phyloP scores from a whole-genome alignment of 2,888 invertebrate species.

The Omphaloscelis lunosa region DNA sequence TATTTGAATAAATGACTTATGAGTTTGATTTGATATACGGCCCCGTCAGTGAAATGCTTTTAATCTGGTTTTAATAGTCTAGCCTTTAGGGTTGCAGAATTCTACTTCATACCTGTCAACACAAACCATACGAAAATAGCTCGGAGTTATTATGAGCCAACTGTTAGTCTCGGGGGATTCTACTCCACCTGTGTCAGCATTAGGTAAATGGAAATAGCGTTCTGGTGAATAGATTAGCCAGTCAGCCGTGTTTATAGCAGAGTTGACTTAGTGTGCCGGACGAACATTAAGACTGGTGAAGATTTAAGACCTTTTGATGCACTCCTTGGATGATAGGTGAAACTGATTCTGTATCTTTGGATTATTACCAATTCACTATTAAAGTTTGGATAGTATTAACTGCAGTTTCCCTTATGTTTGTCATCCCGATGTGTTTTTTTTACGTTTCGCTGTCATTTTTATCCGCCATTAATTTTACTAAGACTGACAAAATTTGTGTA shows the following conservation, averaged over 20 bases:
- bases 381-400: too few species aligned
- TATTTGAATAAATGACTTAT: not conserved
- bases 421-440: not conserved
- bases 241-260: conserved; percentile 10
- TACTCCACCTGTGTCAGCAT: conserved; percentile 30
- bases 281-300: not conserved
- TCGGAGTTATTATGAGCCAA: conserved; percentile 25
- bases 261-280: not conserved
- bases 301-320: not conserved
- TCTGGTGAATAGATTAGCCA: conserved; percentile 33
- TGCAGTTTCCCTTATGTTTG: too few species aligned
- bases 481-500: not conserved
- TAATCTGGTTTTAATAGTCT: not conserved
- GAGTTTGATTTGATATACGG: not conserved
- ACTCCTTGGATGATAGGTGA: not conserved
- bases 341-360: not conserved
- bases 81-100: not conserved
- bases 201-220: conserved; percentile 44
- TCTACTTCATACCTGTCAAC: conserved; percentile 8
- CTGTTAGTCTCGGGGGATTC: conserved; percentile 12
- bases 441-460: not conserved
- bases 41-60: not conserved
- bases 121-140: conserved; percentile 11
- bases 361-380: not conserved
- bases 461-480: not conserved